phyloP scores from a whole-genome alignment of 35 echinoderm and acorn worm genomes.

The Patiria miniata region DNA sequence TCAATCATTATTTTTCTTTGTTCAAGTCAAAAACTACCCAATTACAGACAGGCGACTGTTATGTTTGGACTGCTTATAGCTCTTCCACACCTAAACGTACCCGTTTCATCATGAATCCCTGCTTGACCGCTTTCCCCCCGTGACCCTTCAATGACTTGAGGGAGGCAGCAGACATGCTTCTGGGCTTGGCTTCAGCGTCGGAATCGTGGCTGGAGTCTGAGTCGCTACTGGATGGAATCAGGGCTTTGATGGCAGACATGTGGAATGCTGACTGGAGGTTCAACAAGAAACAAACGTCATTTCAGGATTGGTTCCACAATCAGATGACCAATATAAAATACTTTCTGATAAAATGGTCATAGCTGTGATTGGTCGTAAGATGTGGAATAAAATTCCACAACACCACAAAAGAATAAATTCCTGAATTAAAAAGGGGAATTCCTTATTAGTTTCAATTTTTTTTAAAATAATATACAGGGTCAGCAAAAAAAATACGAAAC shows the following conservation, averaged over 20 bases:
- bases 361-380: background rate
- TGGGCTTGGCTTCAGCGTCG: conserved; percentile 34
- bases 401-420: no score
- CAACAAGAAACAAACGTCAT: no score
- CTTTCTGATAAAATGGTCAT: background rate
- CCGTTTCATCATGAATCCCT: conserved; percentile 97
- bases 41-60: no score
- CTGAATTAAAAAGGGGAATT: no score
- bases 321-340: background rate
- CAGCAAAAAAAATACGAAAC: no score
- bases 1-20: no score
- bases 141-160: conserved; percentile 54
- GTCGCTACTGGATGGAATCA: conserved; percentile 45
- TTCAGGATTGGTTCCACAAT: background rate
- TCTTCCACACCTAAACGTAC: conserved; percentile 36
- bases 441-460: no score
- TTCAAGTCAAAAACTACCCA: no score
- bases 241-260: conserved; percentile 61
- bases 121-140: conserved; percentile 84
- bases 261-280: conserved; percentile 65
- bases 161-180: background rate
- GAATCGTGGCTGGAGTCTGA: conserved; percentile 67
- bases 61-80: no score
- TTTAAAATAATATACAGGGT: no score
- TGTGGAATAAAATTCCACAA: no score